These are phyloP conservation scores for Sesamia nonagrioides DNA, from an alignment of 1,140 invertebrate genomes.

Conservation along the genomic window DNA sequence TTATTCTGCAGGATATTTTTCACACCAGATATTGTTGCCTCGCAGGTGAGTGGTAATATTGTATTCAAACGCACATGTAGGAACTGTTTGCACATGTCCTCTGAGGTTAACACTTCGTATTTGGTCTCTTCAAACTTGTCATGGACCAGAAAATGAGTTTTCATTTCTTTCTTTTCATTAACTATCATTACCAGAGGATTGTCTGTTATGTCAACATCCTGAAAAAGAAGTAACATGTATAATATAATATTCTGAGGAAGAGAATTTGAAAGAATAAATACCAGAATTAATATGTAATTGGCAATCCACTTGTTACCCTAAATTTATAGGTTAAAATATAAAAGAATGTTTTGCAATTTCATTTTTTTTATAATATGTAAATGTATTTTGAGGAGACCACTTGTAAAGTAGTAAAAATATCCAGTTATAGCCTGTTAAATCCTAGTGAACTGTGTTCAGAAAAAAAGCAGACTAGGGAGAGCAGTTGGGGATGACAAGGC, in stretches of 20 bases:
- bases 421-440: no score
- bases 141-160: conserved; percentile 91
- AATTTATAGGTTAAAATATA: no score
- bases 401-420: no score
- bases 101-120: conserved; percentile 89
- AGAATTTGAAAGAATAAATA: no score
- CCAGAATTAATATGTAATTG: no score
- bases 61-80: conserved; percentile 89
- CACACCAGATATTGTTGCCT: conserved; percentile 87
- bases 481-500: not conserved
- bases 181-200: conserved; percentile 91
- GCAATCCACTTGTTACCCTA: no score
- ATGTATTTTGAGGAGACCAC: no score
- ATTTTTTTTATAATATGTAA: no score
- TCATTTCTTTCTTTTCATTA: conserved; percentile 87
- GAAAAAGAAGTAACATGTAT: not conserved
- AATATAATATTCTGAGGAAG: not conserved
- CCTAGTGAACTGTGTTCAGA: no score
- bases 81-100: conserved; percentile 90
- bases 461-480: not conserved
- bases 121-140: conserved; percentile 90
- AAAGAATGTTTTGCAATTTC: no score
- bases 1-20: conserved; percentile 87
- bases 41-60: conserved; percentile 87
- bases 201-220: conserved; percentile 92